Conservation (phyloP, 1,140 invertebrate genomes). For the Pogonomyrmex barbatus region DNA sequence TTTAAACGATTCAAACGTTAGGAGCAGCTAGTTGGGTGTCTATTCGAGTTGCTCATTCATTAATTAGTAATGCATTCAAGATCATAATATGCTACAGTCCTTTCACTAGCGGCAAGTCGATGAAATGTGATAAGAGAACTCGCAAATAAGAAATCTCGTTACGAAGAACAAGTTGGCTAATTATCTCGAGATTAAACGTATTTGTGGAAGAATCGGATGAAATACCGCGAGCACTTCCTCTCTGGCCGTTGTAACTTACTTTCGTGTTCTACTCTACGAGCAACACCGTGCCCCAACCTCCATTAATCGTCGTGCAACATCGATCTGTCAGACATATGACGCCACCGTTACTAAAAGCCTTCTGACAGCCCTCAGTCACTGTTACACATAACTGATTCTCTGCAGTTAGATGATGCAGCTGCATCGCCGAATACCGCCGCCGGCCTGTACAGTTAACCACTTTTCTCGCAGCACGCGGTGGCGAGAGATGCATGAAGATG, state of each 20-base stretch:
- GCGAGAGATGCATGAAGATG: not conserved
- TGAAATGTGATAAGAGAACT: not conserved
- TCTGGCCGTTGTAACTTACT: conserved; percentile 53
- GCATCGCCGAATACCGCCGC: conserved; percentile 30
- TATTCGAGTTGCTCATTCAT: not conserved
- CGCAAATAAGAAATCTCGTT: not conserved
- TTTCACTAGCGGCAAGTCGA: not conserved
- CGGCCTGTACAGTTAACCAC: conserved; percentile 69
- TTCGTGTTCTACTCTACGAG: conserved; percentile 65
- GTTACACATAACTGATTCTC: conserved; percentile 71
- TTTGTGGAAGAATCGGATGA: not conserved
- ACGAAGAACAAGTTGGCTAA: not conserved
- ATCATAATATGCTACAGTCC: not conserved
- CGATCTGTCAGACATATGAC: conserved; percentile 71
- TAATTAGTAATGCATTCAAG: not conserved
- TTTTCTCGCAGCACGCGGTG: conserved; percentile 56
- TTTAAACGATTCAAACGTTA: not conserved
- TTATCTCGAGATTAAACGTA: not conserved
- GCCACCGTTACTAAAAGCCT: conserved; percentile 65
- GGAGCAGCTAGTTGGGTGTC: not conserved
- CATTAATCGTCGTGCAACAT: conserved; percentile 64
- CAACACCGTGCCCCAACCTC: conserved; percentile 15
- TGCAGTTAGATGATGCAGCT: conserved; percentile 63
- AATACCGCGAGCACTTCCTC: not conserved
- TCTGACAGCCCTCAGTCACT: conserved; percentile 57